Evolutionary conservation across 1,140 invertebrate species (phyloP).

Genomic region (Hetaerina americana): DNA sequence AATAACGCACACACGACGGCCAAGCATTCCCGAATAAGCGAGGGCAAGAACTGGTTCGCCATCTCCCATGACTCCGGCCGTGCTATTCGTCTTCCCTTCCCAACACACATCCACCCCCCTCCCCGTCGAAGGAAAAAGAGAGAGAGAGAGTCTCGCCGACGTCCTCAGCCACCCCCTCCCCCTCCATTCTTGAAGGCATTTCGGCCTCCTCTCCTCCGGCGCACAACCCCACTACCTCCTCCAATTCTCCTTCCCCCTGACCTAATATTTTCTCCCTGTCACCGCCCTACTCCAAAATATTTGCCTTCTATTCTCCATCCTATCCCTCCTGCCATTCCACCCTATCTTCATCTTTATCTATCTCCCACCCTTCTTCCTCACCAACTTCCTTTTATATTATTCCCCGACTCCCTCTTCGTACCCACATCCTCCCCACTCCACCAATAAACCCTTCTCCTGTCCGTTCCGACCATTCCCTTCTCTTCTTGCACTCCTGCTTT

Average conservation of each 20-base stretch:
- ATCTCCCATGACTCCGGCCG: neutral
- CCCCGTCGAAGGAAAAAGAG: too few relatives aligned
- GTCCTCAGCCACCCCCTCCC: neutral
- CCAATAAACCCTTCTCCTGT: too few relatives aligned
- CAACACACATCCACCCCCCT: neutral
- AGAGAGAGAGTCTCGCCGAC: neutral
- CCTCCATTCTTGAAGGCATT: neutral
- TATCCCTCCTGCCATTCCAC: too few relatives aligned
- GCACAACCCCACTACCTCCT: neutral
- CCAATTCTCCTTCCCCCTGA: neutral
- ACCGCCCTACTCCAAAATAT: neutral
- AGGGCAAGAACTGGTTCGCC: neutral
- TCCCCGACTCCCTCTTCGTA: too few relatives aligned
- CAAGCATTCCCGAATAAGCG: neutral
- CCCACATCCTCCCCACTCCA: too few relatives aligned
- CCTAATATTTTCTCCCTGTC: neutral
- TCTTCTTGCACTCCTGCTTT: too few relatives aligned
- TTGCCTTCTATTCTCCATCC: neutral
- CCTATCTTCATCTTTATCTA: too few relatives aligned
- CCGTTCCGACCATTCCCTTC: too few relatives aligned
- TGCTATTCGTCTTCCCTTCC: neutral
- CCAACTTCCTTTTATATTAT: too few relatives aligned
- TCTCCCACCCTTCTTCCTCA: too few relatives aligned
- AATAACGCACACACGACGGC: neutral
- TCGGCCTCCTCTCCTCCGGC: neutral